Conservation (phyloP, 2,888 invertebrate genomes). For the Platypus cylindrus region DNA sequence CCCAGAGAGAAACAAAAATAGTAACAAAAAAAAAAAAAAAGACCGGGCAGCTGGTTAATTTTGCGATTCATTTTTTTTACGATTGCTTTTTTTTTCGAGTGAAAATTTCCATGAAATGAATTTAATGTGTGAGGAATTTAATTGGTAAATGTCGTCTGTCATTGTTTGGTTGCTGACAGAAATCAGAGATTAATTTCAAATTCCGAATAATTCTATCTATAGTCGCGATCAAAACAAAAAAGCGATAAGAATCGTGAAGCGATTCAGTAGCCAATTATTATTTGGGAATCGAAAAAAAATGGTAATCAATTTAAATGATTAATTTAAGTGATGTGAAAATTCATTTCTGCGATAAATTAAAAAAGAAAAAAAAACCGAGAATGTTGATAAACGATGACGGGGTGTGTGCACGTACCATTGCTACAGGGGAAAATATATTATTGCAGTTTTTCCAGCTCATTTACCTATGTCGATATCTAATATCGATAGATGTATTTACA, state of each 20-base stretch:
- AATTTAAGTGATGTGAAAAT: slow-evolving; percentile 18
- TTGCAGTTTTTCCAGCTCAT: slow-evolving; percentile 30
- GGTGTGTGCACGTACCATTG: slow-evolving; percentile 21
- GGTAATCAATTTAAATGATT: slow-evolving; percentile 7
- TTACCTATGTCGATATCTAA: slow-evolving; percentile 25
- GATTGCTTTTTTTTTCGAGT: too few species aligned
- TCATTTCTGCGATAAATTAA: slow-evolving; percentile 21
- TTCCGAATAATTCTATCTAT: too few species aligned
- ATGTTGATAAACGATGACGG: slow-evolving; percentile 27
- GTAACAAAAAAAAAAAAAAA: too few species aligned
- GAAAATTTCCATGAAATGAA: slow-evolving; percentile 8
- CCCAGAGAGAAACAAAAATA: too few species aligned
- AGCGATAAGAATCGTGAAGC: slow-evolving; percentile 2
- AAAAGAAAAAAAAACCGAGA: too few species aligned
- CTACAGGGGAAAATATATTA: slow-evolving; percentile 17
- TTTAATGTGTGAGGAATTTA: slow-evolving; percentile 8
- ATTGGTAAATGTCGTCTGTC: slow-evolving; percentile 10
- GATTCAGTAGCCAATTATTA: too few species aligned
- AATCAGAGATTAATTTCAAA: too few species aligned
- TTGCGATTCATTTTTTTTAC: too few species aligned
- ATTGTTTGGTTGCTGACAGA: too few species aligned
- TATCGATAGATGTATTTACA: slow-evolving; percentile 29
- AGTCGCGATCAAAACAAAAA: too few species aligned
- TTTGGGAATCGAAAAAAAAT: too few species aligned
- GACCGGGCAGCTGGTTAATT: too few species aligned